Evolutionary conservation across 2,113 vertebrate genomes (phyloP), one percentile per base, ranked within the genome.

Genomic region (Salvelinus namaycush): DNA sequence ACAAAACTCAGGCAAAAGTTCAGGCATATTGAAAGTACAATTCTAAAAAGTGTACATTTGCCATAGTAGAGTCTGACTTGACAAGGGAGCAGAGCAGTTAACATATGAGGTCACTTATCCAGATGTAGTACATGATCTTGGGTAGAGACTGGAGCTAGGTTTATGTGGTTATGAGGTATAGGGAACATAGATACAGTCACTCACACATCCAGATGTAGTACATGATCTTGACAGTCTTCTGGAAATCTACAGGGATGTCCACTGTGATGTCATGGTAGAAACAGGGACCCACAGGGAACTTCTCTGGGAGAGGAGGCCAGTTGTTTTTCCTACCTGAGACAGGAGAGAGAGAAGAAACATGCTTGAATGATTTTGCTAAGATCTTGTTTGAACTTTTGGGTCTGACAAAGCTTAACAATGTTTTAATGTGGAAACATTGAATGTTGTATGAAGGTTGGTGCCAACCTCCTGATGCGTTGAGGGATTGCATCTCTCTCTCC

Each of bases 171-270:
- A 44, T 44, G 39, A 39, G 39, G 39, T 44, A 1, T 44, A 44
- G 9, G 39, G 39, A 44, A 44, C 39, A 44, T 44, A 44, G 9
- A 44, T 44, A 44, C 39, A 44, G 39, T 7, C 87, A 97, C 97
- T 97, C 91, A 99, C 97, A 96, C 97, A 98, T 98, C 97, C 97
- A 99, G 72, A 99, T 92, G 91, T 99, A 99, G 88, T 99, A 99
- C 96, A 99, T 98, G 89, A 97, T 96, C 91, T 98, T 99, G 76
- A 99, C 96, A 6, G 96, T 99, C 92, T 98, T 99, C 94, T 99
- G 97, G 84, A 96, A 99, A 91, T 99, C 98, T 69, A 98, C 96
- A 67, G 98, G 98, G 81, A 99, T 99, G 86, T 99, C 97, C 90
- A 99, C 97, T 0, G 96, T 95, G 81, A 99, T 97, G 85, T 99